phyloP scores from a whole-genome alignment of 2,888 invertebrate genomes.

The Phymatocera aterrima region DNA sequence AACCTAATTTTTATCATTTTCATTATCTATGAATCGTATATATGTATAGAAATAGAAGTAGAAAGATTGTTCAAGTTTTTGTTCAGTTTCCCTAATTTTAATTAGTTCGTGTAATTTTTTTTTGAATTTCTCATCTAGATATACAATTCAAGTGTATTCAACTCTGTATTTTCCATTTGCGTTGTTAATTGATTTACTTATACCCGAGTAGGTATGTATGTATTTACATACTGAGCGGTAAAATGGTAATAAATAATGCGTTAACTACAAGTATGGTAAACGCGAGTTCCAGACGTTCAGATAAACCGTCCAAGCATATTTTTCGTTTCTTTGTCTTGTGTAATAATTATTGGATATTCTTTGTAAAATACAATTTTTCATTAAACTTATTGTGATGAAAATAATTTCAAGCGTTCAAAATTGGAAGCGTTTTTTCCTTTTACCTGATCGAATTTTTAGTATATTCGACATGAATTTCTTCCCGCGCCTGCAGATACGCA shows the following conservation, averaged over 20 bases:
- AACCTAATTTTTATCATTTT: neutral
- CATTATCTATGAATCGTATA: neutral
- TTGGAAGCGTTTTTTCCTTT: neutral
- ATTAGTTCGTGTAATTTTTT: neutral
- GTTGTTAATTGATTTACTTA: no score
- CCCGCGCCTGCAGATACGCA: constrained; percentile 17
- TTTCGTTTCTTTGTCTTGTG: no score
- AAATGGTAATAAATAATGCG: constrained; percentile 25
- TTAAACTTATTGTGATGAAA: constrained; percentile 3
- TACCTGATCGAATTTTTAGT: neutral
- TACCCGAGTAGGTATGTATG: no score
- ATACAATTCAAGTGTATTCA: neutral
- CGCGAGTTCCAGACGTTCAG: constrained; percentile 41
- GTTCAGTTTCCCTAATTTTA: neutral
- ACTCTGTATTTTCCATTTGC: neutral
- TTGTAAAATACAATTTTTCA: constrained; percentile 12
- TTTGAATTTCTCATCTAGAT: neutral
- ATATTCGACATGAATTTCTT: neutral
- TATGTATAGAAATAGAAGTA: no score
- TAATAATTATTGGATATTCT: neutral
- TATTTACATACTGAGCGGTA: neutral
- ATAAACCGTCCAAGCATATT: constrained; percentile 41
- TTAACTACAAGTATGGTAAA: constrained; percentile 17
- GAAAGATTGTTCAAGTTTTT: neutral
- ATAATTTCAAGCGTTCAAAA: neutral